phyloP scores from a whole-genome alignment of 1,140 invertebrate species.

The Drosophila santomea region DNA sequence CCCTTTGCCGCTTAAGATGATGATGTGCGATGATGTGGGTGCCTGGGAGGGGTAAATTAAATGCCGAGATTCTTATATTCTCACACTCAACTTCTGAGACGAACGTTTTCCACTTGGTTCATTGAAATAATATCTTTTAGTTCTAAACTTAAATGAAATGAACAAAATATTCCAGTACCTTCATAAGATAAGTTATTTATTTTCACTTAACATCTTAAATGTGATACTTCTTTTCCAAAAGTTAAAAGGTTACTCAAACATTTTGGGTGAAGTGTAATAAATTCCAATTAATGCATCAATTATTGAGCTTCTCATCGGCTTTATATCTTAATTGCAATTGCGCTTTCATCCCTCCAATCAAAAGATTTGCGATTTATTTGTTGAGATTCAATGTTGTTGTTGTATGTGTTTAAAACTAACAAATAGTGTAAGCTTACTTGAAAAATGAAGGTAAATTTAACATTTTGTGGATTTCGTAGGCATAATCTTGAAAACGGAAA shows the following conservation, averaged over 20 bases:
- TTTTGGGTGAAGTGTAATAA: conserved; percentile 4
- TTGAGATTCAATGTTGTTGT: background rate
- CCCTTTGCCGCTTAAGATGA: conserved; percentile 40
- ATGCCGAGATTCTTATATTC: conserved; percentile 22
- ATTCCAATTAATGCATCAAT: conserved; percentile 7
- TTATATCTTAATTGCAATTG: background rate
- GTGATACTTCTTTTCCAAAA: no score
- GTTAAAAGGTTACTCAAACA: background rate
- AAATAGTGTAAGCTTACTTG: no score
- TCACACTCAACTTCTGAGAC: conserved; percentile 15
- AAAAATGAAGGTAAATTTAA: no score
- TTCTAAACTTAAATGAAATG: background rate
- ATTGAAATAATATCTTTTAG: background rate
- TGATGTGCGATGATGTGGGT: conserved; percentile 35
- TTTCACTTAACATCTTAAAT: no score
- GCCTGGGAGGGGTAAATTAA: conserved; percentile 28
- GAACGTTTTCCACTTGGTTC: background rate
- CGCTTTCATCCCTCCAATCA: background rate
- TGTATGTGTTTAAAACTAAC: no score
- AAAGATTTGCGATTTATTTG: background rate
- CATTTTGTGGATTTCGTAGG: no score
- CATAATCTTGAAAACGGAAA: no score
- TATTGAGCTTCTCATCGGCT: background rate
- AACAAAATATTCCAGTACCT: no score
- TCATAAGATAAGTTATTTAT: no score